A percentile compares a stretch with the other conserved stretches of the same genome.
These are phyloP conservation scores for Machimus atricapillus DNA, from an alignment of 2,888 invertebrate genomes.

Conservation along the genomic window DNA sequence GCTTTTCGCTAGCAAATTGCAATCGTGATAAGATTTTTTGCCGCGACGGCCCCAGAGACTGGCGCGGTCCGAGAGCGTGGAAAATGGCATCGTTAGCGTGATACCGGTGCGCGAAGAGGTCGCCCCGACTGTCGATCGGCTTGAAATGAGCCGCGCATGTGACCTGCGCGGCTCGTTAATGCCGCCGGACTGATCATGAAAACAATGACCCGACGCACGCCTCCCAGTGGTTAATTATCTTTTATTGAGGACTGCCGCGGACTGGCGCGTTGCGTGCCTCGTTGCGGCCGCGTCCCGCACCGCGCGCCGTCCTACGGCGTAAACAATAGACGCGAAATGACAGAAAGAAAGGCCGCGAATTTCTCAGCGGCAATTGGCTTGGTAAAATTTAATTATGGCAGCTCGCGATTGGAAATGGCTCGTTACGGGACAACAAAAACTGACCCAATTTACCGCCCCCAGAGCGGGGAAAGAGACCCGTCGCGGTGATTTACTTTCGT, in stretches of 20 bases:
- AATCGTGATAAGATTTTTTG: background rate
- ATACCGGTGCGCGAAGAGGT: background rate
- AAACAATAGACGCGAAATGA: conserved; percentile 5
- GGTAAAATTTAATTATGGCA: conserved; percentile 2
- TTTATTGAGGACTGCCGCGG: background rate
- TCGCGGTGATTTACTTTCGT: background rate
- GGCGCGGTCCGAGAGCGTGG: background rate
- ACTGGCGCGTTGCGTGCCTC: conserved; percentile 2
- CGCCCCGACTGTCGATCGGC: background rate
- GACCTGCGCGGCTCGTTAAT: background rate
- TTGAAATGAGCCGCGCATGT: conserved; percentile 27
- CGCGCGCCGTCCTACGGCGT: background rate
- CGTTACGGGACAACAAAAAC: background rate
- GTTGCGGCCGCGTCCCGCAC: background rate
- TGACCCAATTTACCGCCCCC: background rate
- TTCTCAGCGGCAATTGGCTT: background rate
- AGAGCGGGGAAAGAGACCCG: background rate
- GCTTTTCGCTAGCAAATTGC: background rate
- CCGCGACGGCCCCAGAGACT: background rate
- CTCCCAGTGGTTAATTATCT: conserved; percentile 13
- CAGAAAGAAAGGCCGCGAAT: background rate
- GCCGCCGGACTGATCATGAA: conserved; percentile 14
- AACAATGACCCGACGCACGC: background rate
- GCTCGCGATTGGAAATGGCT: background rate
- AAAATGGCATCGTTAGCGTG: background rate